A percentile compares a stretch with the other conserved stretches of the same genome.
Evolutionary conservation across 2,797 vertebrate genomes (phyloP).

Genomic region (Vireo griseus): DNA sequence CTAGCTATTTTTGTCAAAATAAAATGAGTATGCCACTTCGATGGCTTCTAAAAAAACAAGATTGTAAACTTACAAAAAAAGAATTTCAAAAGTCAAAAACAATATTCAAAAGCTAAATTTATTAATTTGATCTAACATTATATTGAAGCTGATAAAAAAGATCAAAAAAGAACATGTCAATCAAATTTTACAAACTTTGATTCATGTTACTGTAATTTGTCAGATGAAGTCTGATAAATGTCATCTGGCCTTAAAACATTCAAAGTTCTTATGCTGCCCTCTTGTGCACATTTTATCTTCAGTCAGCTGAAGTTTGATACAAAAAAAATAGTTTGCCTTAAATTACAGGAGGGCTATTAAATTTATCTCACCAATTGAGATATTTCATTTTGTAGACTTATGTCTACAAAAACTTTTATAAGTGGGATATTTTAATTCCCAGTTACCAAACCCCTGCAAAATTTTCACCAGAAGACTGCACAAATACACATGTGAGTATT

Average conservation of each 20-base stretch:
- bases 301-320: neutral
- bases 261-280: constrained; percentile 62
- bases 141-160: neutral
- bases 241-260: neutral
- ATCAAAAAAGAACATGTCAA: neutral
- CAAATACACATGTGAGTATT: neutral
- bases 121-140: neutral
- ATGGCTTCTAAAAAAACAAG: neutral
- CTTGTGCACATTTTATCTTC: constrained; percentile 45
- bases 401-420: neutral
- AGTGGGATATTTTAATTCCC: neutral
- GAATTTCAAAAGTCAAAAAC: neutral
- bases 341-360: neutral
- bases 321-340: neutral
- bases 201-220: neutral
- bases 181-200: neutral
- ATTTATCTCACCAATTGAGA: neutral
- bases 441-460: neutral
- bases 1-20: neutral
- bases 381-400: neutral
- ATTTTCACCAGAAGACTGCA: neutral
- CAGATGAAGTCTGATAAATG: neutral
- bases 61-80: neutral
- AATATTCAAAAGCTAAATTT: neutral
- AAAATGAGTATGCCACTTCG: neutral